Evolutionary conservation across 2,113 vertebrate genomes (phyloP).

Genomic region (Scalopus aquaticus): DNA sequence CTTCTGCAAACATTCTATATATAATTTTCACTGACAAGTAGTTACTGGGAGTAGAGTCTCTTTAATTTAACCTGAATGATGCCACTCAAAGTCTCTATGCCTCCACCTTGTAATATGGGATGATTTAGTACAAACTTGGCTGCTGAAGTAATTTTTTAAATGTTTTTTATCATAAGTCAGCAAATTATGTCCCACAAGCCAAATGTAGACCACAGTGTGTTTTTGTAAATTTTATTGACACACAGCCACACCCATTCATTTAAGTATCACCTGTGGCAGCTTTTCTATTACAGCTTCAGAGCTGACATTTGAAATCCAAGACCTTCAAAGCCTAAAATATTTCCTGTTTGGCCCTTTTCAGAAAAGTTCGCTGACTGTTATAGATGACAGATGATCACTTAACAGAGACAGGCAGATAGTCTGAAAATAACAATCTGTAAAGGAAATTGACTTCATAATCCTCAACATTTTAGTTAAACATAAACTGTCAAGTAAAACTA

Average conservation of each 20-base stretch:
- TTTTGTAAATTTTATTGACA: background rate
- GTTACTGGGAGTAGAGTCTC: background rate
- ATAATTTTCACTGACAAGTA: background rate
- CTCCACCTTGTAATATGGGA: background rate
- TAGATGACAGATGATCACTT: background rate
- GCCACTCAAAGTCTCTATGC: background rate
- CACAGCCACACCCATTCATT: background rate
- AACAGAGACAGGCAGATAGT: background rate
- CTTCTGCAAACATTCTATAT: background rate
- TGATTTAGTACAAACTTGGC: background rate
- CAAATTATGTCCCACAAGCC: background rate
- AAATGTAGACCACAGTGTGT: background rate
- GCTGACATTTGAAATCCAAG: background rate
- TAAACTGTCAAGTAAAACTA: background rate
- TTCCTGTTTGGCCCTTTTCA: background rate
- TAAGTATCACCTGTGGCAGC: background rate
- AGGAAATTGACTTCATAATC: background rate
- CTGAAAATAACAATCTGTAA: background rate
- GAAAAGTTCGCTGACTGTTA: background rate
- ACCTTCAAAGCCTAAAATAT: background rate
- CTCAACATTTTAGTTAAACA: background rate
- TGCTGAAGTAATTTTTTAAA: background rate
- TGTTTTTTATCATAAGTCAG: background rate
- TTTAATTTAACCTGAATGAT: background rate
- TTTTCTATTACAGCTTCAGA: background rate